phyloP scores from a whole-genome alignment of 2,888 invertebrate species.

The Xylocampa areola region DNA sequence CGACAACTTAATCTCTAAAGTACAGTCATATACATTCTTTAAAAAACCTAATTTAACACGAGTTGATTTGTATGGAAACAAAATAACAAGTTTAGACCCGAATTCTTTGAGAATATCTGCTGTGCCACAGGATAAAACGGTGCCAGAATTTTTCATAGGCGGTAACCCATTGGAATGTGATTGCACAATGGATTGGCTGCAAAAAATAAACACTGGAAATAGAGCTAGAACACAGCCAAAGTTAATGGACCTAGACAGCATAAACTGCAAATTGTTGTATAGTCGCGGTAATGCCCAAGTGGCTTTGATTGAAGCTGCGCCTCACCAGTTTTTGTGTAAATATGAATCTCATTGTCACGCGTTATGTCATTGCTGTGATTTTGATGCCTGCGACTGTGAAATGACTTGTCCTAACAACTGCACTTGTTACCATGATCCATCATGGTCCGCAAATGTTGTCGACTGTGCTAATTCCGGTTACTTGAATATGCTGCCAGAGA shows the following conservation, averaged over 20 bases:
- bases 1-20: constrained; percentile 94
- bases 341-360: constrained; percentile 96
- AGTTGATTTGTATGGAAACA: constrained; percentile 95
- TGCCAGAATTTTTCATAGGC: constrained; percentile 95
- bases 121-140: constrained; percentile 92
- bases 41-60: constrained; percentile 95
- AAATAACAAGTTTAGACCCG: constrained; percentile 93
- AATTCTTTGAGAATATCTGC: constrained; percentile 94
- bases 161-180: constrained; percentile 96
- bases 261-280: constrained; percentile 94
- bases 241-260: constrained; percentile 95
- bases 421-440: constrained; percentile 96
- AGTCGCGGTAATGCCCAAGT: constrained; percentile 93
- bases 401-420: constrained; percentile 97
- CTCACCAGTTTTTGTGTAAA: constrained; percentile 95
- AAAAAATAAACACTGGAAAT: constrained; percentile 93
- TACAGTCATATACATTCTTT: constrained; percentile 96
- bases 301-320: constrained; percentile 93
- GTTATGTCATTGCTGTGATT: constrained; percentile 96
- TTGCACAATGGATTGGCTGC: constrained; percentile 97
- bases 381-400: constrained; percentile 97
- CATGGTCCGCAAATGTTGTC: constrained; percentile 96
- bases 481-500: constrained; percentile 92
- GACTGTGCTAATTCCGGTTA: constrained; percentile 94
- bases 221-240: constrained; percentile 94